Percentiles rank a stretch among this genome's conserved stretches.
phyloP scores from a whole-genome alignment of 2,888 invertebrate genomes.

The Griposia aprilina region DNA sequence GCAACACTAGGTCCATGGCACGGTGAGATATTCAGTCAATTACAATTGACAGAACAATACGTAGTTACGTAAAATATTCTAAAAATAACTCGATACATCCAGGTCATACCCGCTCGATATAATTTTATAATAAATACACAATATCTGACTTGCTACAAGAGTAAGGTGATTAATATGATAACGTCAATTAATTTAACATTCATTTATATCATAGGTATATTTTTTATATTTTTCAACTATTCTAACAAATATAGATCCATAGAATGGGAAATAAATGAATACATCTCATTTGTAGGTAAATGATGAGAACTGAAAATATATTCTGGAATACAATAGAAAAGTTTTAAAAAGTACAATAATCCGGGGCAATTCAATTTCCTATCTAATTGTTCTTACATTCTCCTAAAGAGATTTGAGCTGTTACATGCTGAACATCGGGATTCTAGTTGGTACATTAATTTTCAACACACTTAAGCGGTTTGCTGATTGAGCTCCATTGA shows the following conservation, averaged over 20 bases:
- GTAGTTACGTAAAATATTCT: conserved; percentile 71
- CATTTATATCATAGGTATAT: conserved; percentile 40
- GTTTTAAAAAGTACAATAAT: conserved; percentile 23
- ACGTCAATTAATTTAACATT: conserved; percentile 46
- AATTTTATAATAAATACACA: conserved; percentile 54
- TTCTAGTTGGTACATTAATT: conserved; percentile 9
- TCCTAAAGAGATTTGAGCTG: conserved; percentile 23
- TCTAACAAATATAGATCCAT: conserved; percentile 40
- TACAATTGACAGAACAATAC: conserved; percentile 71
- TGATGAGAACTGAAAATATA: conserved; percentile 2
- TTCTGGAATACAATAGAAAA: not conserved
- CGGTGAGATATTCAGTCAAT: conserved; percentile 71
- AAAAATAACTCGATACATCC: conserved; percentile 74
- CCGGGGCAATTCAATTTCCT: conserved; percentile 58
- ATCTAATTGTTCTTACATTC: conserved; percentile 53
- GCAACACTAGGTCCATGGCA: conserved; percentile 67
- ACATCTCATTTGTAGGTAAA: conserved; percentile 20
- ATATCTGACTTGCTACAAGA: conserved; percentile 52
- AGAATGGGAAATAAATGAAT: conserved; percentile 24
- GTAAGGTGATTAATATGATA: conserved; percentile 40
- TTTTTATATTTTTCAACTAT: conserved; percentile 40
- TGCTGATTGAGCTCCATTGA: conserved; percentile 9
- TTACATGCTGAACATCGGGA: conserved; percentile 1
- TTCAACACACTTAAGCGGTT: conserved; percentile 5
- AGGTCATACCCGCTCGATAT: conserved; percentile 66